Percentiles rank a stretch among this genome's conserved stretches.
phyloP scores from a whole-genome alignment of 2,797 vertebrate genomes.

The Natrix natrix region DNA sequence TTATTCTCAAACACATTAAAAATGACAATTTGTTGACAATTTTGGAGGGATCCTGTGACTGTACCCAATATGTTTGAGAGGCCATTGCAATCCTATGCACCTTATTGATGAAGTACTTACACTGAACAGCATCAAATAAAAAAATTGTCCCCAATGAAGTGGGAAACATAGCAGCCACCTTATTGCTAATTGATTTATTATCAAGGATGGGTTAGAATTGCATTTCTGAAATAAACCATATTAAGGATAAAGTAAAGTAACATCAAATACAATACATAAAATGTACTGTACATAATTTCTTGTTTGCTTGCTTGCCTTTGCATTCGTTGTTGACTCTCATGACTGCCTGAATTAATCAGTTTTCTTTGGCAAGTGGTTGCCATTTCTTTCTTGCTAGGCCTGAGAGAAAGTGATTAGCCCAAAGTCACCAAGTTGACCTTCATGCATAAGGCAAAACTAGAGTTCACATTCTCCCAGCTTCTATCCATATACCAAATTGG shows the following conservation, averaged over 20 bases:
- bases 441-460: background rate
- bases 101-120: background rate
- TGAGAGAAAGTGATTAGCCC: background rate
- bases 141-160: background rate
- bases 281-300: background rate
- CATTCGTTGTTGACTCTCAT: background rate
- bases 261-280: background rate
- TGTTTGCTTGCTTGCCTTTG: background rate
- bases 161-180: background rate
- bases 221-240: background rate
- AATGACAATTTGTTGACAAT: no score
- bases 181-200: background rate
- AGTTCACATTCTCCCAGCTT: background rate
- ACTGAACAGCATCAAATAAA: background rate
- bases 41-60: no score
- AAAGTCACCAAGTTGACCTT: background rate
- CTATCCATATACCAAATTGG: background rate
- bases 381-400: background rate
- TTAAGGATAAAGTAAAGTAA: background rate
- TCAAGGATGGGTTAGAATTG: background rate
- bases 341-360: background rate
- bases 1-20: no score
- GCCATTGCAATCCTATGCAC: no score
- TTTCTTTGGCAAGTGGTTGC: background rate
- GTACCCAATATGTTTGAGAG: no score